Evolutionary conservation across 2,888 invertebrate genomes (phyloP), one percentile per base, ranked within the genome.

Genomic region (Machimus rusticus): DNA sequence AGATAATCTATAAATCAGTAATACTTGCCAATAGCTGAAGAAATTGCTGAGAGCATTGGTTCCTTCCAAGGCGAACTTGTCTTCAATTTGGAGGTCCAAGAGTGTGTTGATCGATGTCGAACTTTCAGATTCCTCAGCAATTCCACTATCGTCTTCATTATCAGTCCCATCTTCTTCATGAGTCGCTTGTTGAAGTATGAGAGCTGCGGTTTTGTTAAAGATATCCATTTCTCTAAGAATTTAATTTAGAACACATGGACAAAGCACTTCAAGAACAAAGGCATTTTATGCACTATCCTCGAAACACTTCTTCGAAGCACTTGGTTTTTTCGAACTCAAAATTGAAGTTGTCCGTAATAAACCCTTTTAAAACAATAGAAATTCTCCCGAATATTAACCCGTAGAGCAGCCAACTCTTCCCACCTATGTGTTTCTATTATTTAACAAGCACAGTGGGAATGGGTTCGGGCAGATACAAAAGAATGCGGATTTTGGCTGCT

Each of bases 71-170:
- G 76, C n/a, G 2, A 74, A n/a, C 12, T 88, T 55, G 9, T 89
- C 89, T 31, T 77, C 31, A 1, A 87, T 87, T 74, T 89, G 89
- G 3, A 88, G 31, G 87, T 89, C 86, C 28, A 87, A 46, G 43
- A 87, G 76, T 5, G 23, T 79, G 66, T 87, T 87, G 16, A 86
- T 23, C 12, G 87, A 37, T 23, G 89, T 51, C 1, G 39, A 74
- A 55, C 84, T 74, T 78, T 90, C 90, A n/a, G 89, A 89, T 78
- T 90, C 90, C 51, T 90, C 90, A 84, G 90, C 90, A 87, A 90
- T 90, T n/a, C 90, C 90, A 88, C 90, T 90, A 88, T 90, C 90
- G 85, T 90, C 90, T 55, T 90, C 90, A 6, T 90, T 90, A 55
- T 90, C 90, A 1, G 90, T 90, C 0, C 89, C 87, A 55, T 89